phyloP scores from a whole-genome alignment of 2,797 vertebrate species.

The Heteromormyrus szaboi region DNA sequence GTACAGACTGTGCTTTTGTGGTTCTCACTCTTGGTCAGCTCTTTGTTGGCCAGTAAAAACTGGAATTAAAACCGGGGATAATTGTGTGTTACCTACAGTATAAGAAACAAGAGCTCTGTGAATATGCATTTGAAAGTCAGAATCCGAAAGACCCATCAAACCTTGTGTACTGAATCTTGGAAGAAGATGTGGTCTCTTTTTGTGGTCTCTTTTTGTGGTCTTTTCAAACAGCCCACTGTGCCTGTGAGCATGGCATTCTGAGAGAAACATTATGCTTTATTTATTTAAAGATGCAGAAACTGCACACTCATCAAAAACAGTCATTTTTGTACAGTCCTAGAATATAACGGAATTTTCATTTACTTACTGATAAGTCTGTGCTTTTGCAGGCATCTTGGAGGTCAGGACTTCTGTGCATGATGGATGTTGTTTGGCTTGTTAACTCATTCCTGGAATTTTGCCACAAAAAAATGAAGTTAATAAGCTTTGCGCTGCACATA shows the following conservation, averaged over 20 bases:
- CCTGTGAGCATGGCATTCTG: not conserved
- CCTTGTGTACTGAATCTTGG: not conserved
- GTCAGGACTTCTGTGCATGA: not conserved
- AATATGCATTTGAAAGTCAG: not conserved
- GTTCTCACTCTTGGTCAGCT: not conserved
- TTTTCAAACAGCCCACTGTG: not conserved
- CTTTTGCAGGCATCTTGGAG: not conserved
- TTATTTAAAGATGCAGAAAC: slow-evolving; percentile 6
- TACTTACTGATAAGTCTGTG: not conserved
- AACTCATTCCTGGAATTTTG: not conserved
- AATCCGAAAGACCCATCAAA: not conserved
- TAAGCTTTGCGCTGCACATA: not conserved
- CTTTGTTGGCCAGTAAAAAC: not conserved
- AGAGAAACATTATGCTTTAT: not conserved
- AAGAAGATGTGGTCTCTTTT: not conserved
- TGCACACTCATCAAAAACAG: not conserved
- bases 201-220: no score
- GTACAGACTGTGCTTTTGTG: not conserved
- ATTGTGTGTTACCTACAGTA: not conserved
- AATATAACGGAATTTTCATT: not conserved
- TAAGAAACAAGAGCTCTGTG: not conserved
- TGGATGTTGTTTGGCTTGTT: not conserved
- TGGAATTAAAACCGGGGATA: not conserved
- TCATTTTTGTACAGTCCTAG: not conserved
- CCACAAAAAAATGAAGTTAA: slow-evolving; percentile 2